Base-by-base conservation (phyloP, 2,113 vertebrate genomes). In the Rhodinocichla rosea region DNA sequence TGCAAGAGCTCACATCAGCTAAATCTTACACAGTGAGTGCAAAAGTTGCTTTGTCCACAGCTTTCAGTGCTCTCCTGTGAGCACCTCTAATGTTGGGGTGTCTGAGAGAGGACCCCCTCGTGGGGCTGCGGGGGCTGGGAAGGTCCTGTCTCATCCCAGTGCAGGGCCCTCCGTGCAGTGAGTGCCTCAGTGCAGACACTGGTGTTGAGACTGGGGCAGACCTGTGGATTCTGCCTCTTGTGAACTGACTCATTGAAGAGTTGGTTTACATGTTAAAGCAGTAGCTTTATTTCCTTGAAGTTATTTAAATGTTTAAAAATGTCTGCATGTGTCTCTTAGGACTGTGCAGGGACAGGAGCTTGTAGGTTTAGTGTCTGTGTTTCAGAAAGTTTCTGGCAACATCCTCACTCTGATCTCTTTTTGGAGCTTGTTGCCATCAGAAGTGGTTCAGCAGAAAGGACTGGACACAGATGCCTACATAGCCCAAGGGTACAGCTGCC, bases 91-190 rank as follows among this genome's bases (percentile, higher is more conserved):
- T 5, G 21, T 47, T 3, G 1, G 42, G 23, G 9, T 0, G 4
- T 22, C 15, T 52, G 70, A 10, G 53, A 63, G 47, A 35, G 33
- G 15, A 16, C 0, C 2, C 53, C 45, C 39, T 65, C 0, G 0
- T 16, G 55, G 50, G 73, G 3, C 63, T 39, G 53, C 73, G 68
- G 57, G 47, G 1, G 23, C 70, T 82, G 7, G 11, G 28, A 3
- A 9, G 24, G 11, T 91, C 40, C 47, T 56, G 40, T n/a, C 44
- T 30, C 30, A 23, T 13, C 45, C 50, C 57, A 8, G 50, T 0
- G 0, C 50, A 26, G 35, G 73, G 42, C 9, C 14, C 20, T 44
- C 17, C 2, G 1, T 39, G 14, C 70, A 35, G 68, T 0, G 0
- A 22, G 49, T 13, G 68, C 26, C 19, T 37, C 7, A 1, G 7